Evolutionary conservation across 2,113 vertebrate genomes (phyloP).

Genomic region (Collichthys lucidus): DNA sequence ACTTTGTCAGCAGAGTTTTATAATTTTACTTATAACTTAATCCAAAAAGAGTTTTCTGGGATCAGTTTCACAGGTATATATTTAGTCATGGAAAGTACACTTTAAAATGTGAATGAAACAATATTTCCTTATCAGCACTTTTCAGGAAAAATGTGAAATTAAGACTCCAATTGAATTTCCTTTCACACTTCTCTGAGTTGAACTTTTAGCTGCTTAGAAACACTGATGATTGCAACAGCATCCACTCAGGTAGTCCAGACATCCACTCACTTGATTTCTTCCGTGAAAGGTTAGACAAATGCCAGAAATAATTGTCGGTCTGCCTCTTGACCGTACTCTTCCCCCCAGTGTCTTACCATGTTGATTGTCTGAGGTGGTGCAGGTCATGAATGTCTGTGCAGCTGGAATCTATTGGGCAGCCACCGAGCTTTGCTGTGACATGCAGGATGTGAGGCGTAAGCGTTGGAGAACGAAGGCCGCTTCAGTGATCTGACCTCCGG

Average conservation of each 20-base stretch:
- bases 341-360: slow-evolving; percentile 11
- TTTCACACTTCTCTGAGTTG: neutral
- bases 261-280: slow-evolving; percentile 36
- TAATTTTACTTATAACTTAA: neutral
- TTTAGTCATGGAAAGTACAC: neutral
- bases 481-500: slow-evolving; percentile 14
- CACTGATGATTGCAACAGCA: slow-evolving; percentile 33
- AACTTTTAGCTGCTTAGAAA: slow-evolving; percentile 36
- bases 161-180: neutral
- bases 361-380: slow-evolving; percentile 47
- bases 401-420: slow-evolving; percentile 20
- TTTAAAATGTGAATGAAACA: neutral
- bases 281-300: slow-evolving; percentile 77
- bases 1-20: neutral
- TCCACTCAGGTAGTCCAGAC: slow-evolving; percentile 40
- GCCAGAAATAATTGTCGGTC: slow-evolving; percentile 68
- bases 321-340: slow-evolving; percentile 41
- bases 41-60: neutral
- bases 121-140: neutral
- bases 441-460: slow-evolving; percentile 31
- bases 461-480: slow-evolving; percentile 14
- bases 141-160: neutral
- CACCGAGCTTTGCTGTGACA: slow-evolving; percentile 23
- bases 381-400: slow-evolving; percentile 43
- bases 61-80: neutral